Base-by-base conservation (phyloP, 2,113 vertebrate genomes). In the Myotis davidii region DNA sequence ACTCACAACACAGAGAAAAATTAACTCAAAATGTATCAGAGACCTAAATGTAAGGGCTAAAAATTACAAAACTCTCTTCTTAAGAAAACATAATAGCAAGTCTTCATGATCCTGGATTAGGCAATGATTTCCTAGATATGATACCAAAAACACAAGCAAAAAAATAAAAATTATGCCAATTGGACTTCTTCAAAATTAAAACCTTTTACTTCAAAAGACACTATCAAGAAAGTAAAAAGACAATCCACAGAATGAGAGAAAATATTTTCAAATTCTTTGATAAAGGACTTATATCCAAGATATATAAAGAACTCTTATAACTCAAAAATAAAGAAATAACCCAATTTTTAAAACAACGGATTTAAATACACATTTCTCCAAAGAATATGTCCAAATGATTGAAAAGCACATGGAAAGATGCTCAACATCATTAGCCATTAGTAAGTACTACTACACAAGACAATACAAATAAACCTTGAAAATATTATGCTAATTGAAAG, bases 311-410 rank as follows among this genome's bases (percentile, higher is more conserved):
- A 83, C 32, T 85, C 52, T 32, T 67, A 90, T 23, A 67, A 59
- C 78, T 96, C 82, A 94, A 84, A 70, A 81, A 70, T 64, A 92
- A 82, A 39, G 52, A 85, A 45, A 76, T 29, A 37, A 59, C 9
- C 18, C 34, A 78, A 42, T 32, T 59, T 54, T 18, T 52, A 69
- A 94, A 93, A 29, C 17, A 93, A 59, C 13, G 0, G 23, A 37
- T 81, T 94, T 85, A 76, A 65, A 32, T 88, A 59, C 18, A 76
- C 2, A 0, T 70, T 50, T 94, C 23, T 85, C 54, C 54, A 78
- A 78, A 78, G 18, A 95, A 72, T 23, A 76, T 61, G 50, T 27
- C 29, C 54, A 91, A 72, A 72, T 82, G 27, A 5, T 27, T 50
- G 29, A 77, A 65, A 76, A 79, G 27, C 42, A 48, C n/a, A 34